Conservation (phyloP, 2,888 invertebrate species). For the Bombylius discolor region DNA sequence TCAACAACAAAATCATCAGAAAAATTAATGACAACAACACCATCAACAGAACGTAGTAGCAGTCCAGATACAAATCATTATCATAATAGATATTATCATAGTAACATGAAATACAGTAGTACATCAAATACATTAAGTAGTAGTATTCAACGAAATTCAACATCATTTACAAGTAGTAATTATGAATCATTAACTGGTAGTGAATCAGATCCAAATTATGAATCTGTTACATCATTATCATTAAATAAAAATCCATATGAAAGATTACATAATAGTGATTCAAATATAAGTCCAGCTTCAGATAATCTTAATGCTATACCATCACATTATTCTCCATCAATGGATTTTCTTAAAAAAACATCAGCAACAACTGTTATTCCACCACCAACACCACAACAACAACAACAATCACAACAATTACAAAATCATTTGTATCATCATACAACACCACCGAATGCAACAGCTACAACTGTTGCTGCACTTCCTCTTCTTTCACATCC, state of each 20-base stretch:
- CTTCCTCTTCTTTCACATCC: neutral
- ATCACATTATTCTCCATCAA: neutral
- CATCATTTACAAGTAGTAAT: constrained; percentile 42
- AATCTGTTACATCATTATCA: constrained; percentile 64
- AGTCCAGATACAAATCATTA: neutral
- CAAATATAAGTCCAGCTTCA: constrained; percentile 15
- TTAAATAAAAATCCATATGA: constrained; percentile 57
- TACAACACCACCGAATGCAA: constrained; percentile 13
- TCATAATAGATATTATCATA: neutral
- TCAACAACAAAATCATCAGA: neutral
- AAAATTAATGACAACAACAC: constrained; percentile 7
- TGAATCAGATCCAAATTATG: constrained; percentile 72
- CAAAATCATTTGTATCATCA: neutral
- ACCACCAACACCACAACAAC: neutral
- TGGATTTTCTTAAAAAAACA: no score
- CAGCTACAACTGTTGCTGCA: constrained; percentile 5
- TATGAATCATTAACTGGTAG: constrained; percentile 69
- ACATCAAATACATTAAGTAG: constrained; percentile 24
- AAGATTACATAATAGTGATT: constrained; percentile 38
- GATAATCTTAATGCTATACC: neutral
- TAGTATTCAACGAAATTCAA: constrained; percentile 40
- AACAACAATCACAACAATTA: neutral
- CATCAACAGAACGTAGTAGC: constrained; percentile 14
- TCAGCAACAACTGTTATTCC: neutral
- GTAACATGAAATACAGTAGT: constrained; percentile 16